Evolutionary conservation across 2,797 vertebrate genomes (phyloP), one percentile per base, ranked within the genome.

Genomic region (Enteromius unitaeniatus): DNA sequence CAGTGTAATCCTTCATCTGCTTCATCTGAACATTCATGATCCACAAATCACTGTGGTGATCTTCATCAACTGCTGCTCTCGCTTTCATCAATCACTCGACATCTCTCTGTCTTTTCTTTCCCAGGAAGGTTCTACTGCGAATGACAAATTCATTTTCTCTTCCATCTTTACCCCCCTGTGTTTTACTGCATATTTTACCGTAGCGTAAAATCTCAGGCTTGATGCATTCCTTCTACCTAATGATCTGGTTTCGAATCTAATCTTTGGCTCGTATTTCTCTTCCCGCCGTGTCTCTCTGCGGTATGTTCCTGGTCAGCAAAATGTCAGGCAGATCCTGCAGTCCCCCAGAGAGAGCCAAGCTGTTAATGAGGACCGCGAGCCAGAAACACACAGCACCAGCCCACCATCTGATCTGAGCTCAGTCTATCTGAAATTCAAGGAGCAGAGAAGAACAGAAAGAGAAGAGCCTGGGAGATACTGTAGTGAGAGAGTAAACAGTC

Each of bases 241-340:
- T 49, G 55, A 81, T 62, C 69, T 65, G 1, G 23, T 47, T 64
- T 75, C 5, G 45, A 42, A 4, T 75, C 60, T 45, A 17, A 31
- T 72, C 8, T 60, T 31, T 76, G 81, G 31, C 65, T 31, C 2
- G 1, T 23, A 58, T 40, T 64, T 8, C 14, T 55, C 47, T 40
- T 79, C 58, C 69, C 15, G 31, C n/a, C 5, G 42, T 34, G 78
- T 8, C 14, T 81, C 65, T 0, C 79, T 83, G 81, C 11, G 34
- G 10, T 89, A 86, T 86, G 78, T 90, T 90, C 89, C 84, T 89
- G 82, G 83, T 85, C 86, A 90, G 90, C 90, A 91, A 90, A 87
- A 87, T 89, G 90, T 68, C 87, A 82, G 81, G 72, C 72, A 64
- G 72, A 75, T 82, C 45, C 34, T n/a, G n/a, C 34, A 7, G 37